Base-by-base conservation (phyloP, 2,888 invertebrate species). In the Phengaris alcon region DNA sequence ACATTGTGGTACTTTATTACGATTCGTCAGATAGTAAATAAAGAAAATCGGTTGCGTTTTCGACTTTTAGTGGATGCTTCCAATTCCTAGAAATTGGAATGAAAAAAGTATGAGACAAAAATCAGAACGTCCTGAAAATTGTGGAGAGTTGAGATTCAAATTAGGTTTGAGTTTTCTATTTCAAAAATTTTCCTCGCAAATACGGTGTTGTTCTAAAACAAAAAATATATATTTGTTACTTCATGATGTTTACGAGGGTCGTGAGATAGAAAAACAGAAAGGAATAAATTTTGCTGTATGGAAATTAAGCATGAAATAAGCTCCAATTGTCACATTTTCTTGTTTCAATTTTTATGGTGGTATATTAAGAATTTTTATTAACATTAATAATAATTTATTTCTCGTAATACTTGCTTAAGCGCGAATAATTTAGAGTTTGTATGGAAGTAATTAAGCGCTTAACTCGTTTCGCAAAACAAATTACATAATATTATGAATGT, bases 401-500 rank as follows among this genome's bases (percentile, higher is more conserved):
- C 35, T 64, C 35, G 13, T 64, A 52, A 10, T 52, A 52, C 52
- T 52, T 12, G 35, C 22, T 15, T 15, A 9, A 15, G 57, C 59
- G 59, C 59, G 10, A 59, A 22, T 59, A 59, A 22, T 35, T 64
- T 64, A 13, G 35, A 35, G 35, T 35, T 64, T 64, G 64, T 64
- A 64, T 64, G 35, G 64, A 35, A 64, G 64, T 64, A 64, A 64
- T 64, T 64, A 64, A 35, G 64, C 64, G 64, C 35, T 64, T 64
- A 64, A 64, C 64, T 64, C 64, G 13, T 64, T 64, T 64, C 35
- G 35, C 64, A 64, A 64, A 64, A 64, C 64, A 64, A 12, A 64
- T 64, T 64, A 64, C 44, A 64, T 64, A 64, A 64, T 64, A 64
- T 64, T 64, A 64, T 64, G 35, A 64, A 64, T 64, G 64, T 64